phyloP scores from a whole-genome alignment of 2,797 vertebrate genomes.

The Apodemus agrarius region DNA sequence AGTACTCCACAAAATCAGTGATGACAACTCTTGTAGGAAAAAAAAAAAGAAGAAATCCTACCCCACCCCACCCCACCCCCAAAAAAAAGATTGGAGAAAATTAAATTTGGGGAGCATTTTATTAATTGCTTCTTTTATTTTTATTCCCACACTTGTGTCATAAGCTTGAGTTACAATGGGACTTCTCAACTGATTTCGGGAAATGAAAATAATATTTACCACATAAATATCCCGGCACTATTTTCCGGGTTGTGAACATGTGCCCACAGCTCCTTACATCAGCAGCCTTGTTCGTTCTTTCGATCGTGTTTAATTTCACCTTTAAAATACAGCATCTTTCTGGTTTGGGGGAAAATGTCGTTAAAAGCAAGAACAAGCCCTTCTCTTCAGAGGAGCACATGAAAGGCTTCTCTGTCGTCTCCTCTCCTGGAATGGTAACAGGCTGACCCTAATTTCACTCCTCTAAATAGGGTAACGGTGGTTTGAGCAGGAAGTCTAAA shows the following conservation, averaged over 20 bases:
- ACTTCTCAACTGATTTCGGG: slow-evolving; percentile 45
- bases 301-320: slow-evolving; percentile 45
- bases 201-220: slow-evolving; percentile 48
- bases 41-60: not conserved
- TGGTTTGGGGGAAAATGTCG: slow-evolving; percentile 38
- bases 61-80: too few species aligned
- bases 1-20: not conserved
- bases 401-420: slow-evolving; percentile 63
- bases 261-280: not conserved
- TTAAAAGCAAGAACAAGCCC: slow-evolving; percentile 32
- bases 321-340: slow-evolving; percentile 27
- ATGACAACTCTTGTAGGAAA: slow-evolving; percentile 14
- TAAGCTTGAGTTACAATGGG: not conserved
- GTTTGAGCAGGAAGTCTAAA: slow-evolving; percentile 65
- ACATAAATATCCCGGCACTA: slow-evolving; percentile 60
- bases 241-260: slow-evolving; percentile 18
- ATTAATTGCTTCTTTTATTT: slow-evolving; percentile 17
- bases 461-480: slow-evolving; percentile 52
- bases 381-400: slow-evolving; percentile 16
- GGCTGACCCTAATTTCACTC: slow-evolving; percentile 27
- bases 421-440: slow-evolving; percentile 35
- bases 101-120: slow-evolving; percentile 12
- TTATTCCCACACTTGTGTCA: not conserved
- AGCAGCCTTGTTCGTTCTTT: not conserved
- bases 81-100: not conserved